Conservation (phyloP, 2,888 invertebrate species). For the Crossocerus cetratus region DNA sequence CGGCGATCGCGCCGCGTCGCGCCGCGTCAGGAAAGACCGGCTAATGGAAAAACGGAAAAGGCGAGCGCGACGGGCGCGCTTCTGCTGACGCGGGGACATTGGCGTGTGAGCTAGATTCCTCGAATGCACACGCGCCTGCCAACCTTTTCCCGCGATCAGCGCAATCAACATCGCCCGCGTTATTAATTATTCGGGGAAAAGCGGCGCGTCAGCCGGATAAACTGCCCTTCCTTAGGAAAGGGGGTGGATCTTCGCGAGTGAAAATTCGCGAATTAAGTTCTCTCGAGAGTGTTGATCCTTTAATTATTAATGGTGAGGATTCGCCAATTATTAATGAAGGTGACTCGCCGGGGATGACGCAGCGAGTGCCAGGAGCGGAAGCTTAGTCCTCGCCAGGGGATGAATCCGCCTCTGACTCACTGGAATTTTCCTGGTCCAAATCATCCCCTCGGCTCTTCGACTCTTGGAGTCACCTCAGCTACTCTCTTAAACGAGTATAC, state of each 20-base stretch:
- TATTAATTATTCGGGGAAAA: neutral
- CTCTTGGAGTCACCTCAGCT: constrained; percentile 1
- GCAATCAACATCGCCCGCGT: neutral
- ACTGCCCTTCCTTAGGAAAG: too few relatives aligned
- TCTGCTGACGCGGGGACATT: neutral
- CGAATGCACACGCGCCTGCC: neutral
- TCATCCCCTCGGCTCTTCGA: constrained; percentile 5
- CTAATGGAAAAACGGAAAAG: constrained; percentile 6
- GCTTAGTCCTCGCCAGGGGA: constrained; percentile 18
- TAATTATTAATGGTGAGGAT: neutral
- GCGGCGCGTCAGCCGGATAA: neutral
- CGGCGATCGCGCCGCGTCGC: neutral
- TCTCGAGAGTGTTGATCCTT: neutral
- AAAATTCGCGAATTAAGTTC: too few relatives aligned
- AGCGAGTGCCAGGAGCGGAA: neutral
- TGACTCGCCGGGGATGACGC: neutral
- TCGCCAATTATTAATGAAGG: neutral
- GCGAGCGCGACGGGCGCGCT: neutral
- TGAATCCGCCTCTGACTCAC: constrained; percentile 40
- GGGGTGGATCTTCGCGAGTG: too few relatives aligned
- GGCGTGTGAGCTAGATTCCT: neutral
- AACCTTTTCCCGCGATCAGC: neutral
- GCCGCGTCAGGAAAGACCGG: neutral
- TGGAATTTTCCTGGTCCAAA: constrained; percentile 27
- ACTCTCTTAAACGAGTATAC: neutral